Base-by-base conservation (phyloP, 2,888 invertebrate species). In the Cantharis rufa region DNA sequence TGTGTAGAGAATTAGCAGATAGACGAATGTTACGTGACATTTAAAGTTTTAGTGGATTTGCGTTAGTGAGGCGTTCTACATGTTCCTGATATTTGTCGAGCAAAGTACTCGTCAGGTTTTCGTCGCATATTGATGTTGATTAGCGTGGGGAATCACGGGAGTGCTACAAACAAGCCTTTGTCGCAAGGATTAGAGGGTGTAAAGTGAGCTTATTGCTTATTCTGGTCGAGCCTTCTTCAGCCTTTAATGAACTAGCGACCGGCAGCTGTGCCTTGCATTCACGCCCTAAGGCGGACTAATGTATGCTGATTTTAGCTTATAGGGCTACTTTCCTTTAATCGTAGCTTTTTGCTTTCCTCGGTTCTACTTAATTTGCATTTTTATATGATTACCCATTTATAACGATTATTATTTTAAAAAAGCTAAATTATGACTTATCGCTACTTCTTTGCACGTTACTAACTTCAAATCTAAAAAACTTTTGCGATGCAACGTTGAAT, bases 191-290 rank as follows among this genome's bases (percentile, higher is more conserved):
- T 84, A 84, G 83, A 81, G 82, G 82, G 83, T 83, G 83, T 83
- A 84, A 84, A 84, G 82, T 81, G 80, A 80, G 84, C 84, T 84
- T 84, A 84, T 84, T 84, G 84, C 83, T 83, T 84, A 84, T 84
- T 84, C 84, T 81, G 83, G 83, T 81, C 83, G 82, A 80, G 83
- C 82, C 81, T 80, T 82, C 83, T 82, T 82, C 82, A 80, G 78
- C 79, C 81, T 78, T 79, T 84, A 84, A 84, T 84, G 83, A 84
- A 84, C 83, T 83, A 77, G 81, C 79, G 79, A 77, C 78, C 78
- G 80, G 80, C 78, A 80, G 79, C 78, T 80, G 78, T 79, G 80
- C 79, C 80, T 80, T 79, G 77, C 78, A 74, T 81, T 81, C 77
- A 80, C 83, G 81, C 81, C 81, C 80, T 72, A 71, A 77, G 81